phyloP scores from a whole-genome alignment of 2,113 vertebrate genomes.

The Parus major region DNA sequence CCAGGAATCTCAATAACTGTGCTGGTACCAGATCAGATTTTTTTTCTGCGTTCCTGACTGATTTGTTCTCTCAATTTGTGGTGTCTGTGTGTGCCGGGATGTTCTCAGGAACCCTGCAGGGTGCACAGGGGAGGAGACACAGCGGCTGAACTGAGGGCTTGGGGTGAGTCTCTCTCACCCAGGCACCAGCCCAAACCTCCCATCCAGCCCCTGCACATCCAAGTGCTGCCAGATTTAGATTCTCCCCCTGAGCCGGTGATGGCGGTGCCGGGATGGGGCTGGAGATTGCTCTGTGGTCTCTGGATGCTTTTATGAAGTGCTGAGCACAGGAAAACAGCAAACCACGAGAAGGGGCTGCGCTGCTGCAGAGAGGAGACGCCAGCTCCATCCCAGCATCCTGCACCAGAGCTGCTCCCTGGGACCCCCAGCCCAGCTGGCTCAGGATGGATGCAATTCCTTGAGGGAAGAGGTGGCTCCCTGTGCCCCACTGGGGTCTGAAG shows the following conservation, averaged over 20 bases:
- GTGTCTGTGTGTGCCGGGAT: rapidly evolving
- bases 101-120: rapidly evolving
- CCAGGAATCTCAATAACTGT: background rate
- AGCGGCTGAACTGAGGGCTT: background rate
- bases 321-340: constrained; percentile 39
- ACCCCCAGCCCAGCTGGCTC: background rate
- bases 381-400: background rate
- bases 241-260: background rate
- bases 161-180: background rate
- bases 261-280: background rate
- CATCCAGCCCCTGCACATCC: background rate
- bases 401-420: background rate
- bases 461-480: background rate
- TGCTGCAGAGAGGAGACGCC: background rate
- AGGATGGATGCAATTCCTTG: rapidly evolving
- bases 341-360: background rate
- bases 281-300: constrained; percentile 53
- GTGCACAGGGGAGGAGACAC: rapidly evolving
- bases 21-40: background rate
- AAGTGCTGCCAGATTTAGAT: background rate
- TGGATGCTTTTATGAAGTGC: constrained; percentile 36
- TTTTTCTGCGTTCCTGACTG: background rate
- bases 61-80: rapidly evolving
- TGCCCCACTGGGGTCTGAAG: rapidly evolving
- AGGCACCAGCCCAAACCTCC: background rate